phyloP scores from a whole-genome alignment of 2,797 vertebrate species.

The Intellagama lesueurii region DNA sequence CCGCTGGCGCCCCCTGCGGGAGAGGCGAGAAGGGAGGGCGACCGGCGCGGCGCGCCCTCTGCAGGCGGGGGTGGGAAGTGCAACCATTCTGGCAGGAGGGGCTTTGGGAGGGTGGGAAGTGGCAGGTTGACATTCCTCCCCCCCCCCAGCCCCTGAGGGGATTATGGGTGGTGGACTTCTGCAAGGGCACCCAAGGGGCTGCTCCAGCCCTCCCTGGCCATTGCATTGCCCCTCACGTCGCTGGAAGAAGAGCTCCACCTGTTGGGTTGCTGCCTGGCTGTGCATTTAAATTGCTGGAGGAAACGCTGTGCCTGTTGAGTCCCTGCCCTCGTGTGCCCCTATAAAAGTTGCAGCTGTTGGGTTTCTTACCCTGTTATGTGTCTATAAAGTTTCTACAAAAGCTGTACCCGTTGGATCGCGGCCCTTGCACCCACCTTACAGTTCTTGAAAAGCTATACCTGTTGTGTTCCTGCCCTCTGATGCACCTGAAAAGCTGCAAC shows the following conservation, averaged over 20 bases:
- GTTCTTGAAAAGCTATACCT: no score
- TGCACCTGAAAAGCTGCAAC: no score
- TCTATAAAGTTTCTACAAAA: no score
- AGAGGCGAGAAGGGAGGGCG: background rate
- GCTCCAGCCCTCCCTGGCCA: background rate
- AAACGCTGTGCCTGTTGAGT: no score
- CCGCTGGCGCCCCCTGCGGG: background rate
- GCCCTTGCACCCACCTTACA: no score
- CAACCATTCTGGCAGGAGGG: background rate
- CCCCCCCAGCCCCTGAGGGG: no score
- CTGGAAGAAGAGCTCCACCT: background rate
- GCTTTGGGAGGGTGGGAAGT: background rate
- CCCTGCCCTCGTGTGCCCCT: background rate
- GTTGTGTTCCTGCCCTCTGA: no score
- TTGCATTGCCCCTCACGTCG: background rate
- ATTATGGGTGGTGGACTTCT: no score
- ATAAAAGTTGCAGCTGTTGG: no score
- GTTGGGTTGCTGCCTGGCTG: background rate
- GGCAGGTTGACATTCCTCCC: background rate
- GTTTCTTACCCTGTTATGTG: no score
- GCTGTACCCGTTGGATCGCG: no score
- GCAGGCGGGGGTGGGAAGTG: background rate
- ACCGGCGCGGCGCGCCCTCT: background rate
- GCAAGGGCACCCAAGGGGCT: background rate
- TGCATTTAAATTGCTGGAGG: no score